Percentiles rank a stretch among this genome's conserved stretches.
These are phyloP conservation scores for Limosa lapponica DNA, from an alignment of 2,797 vertebrate species.

Conservation along the genomic window DNA sequence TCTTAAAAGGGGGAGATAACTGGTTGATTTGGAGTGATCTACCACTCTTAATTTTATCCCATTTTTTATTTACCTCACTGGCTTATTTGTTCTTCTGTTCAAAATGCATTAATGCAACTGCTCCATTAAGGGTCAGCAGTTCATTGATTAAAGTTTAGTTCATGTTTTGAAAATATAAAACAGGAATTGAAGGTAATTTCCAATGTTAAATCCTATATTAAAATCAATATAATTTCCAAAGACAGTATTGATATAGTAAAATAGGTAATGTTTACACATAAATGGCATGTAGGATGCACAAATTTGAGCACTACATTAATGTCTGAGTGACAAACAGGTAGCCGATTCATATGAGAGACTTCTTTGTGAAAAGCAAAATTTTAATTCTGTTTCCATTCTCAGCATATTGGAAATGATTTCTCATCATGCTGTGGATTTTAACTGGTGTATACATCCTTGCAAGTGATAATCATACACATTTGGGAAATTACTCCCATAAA, in stretches of 20 bases:
- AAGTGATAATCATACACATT: neutral
- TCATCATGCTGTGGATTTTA: neutral
- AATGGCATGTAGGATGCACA: neutral
- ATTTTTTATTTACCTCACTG: neutral
- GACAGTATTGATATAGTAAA: neutral
- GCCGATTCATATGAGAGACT: neutral
- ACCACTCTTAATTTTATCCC: neutral
- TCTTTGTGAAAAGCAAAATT: neutral
- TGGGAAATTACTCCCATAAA: conserved; percentile 35
- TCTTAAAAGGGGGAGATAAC: neutral
- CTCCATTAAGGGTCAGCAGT: neutral
- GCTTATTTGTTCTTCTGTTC: neutral
- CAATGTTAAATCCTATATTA: neutral
- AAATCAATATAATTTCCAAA: neutral
- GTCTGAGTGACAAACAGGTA: neutral
- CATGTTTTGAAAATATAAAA: neutral
- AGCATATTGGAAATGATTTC: conserved; percentile 19
- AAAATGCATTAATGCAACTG: neutral
- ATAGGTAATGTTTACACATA: neutral
- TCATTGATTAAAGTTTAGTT: neutral
- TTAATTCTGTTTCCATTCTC: neutral
- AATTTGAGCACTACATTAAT: neutral
- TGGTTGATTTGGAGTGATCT: neutral
- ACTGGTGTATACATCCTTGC: neutral
- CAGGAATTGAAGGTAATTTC: neutral